Base-by-base conservation (phyloP, 2,888 invertebrate species). In the Thecocarcelia acutangulata region DNA sequence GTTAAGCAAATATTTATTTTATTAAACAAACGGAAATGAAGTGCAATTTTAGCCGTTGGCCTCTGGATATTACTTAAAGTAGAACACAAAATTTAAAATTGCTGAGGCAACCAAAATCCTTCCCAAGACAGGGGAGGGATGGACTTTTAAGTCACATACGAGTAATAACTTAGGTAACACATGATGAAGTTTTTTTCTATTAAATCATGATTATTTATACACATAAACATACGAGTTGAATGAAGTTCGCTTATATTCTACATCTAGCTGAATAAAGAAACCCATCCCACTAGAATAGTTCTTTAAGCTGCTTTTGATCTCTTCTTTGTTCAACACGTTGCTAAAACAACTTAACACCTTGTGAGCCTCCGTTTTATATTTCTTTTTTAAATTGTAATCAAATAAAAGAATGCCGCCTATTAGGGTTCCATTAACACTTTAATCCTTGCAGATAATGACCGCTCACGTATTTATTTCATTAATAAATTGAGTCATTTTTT, bases 401-500 rank as follows among this genome's bases (percentile, higher is more conserved):
- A 66, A 68, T 28, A 21, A 12, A 68, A 68, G n/a, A 15, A 21
- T 44, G 52, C 59, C 73, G 73, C 50, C 44, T 3, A 13, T 15
- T n/a, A n/a, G n/a, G 6, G 40, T 3, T 13, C 8, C 9, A 24
- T 5, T 12, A 52, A 3, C 13, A 13, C 15, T 58, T 58, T 4
- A 68, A 74, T 40, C 73, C 13, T 17, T 3, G 11, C 11, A 52
- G 3, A 5, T 4, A 59, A 78, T 72, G 78, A 59, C 78, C 78
- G 72, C 72, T 73, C 80, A 80, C 80, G 80, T 80, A 69, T 12
- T 21, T 2, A 15, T 12, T 44, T 17, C 63, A 13, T 9, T 11
- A 2, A 59, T 82, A 85, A 86, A 88, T 87, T 87, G 86, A 86
- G 84, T 84, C 86, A 87, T 87, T 86, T 83, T 74, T 84, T 80